A percentile compares a stretch with the other conserved stretches of the same genome.
Evolutionary conservation across 2,888 invertebrate genomes (phyloP).

Genomic region (Coelogynopora nodosa): DNA sequence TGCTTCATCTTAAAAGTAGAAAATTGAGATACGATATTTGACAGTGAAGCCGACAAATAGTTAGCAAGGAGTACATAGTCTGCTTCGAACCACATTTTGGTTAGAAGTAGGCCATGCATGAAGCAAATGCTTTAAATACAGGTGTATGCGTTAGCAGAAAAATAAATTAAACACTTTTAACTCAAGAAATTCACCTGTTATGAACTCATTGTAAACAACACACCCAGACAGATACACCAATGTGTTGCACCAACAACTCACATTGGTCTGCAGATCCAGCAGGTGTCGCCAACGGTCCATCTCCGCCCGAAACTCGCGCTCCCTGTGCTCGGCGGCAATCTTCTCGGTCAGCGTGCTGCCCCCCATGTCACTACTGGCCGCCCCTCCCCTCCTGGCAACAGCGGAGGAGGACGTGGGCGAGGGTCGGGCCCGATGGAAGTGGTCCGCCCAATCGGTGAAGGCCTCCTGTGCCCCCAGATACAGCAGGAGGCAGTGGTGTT

Average conservation of each 20-base stretch:
- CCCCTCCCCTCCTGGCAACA: neutral
- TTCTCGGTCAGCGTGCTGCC: slow-evolving; percentile 68
- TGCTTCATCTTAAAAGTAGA: too few species aligned
- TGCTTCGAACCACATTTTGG: too few species aligned
- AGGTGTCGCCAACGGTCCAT: slow-evolving; percentile 66
- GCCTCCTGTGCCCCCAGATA: slow-evolving; percentile 82
- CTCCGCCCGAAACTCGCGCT: slow-evolving; percentile 75
- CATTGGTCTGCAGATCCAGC: slow-evolving; percentile 18
- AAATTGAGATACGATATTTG: too few species aligned
- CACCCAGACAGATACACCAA: too few species aligned
- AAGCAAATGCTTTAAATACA: too few species aligned
- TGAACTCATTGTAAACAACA: too few species aligned
- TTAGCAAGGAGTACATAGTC: too few species aligned
- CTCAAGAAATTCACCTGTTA: too few species aligned
- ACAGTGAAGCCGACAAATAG: too few species aligned
- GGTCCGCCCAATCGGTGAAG: slow-evolving; percentile 82
- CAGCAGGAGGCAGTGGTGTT: slow-evolving; percentile 80
- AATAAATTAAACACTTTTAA: too few species aligned
- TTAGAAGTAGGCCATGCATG: too few species aligned
- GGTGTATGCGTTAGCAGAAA: too few species aligned
- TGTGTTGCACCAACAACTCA: neutral
- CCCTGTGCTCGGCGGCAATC: slow-evolving; percentile 79
- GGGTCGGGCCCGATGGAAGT: slow-evolving; percentile 76
- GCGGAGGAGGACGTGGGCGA: slow-evolving; percentile 29
- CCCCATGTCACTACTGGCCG: neutral